Percentiles rank a stretch among this genome's conserved stretches.
These are phyloP conservation scores for Picus viridis DNA, from an alignment of 2,797 vertebrate species.

Conservation along the genomic window DNA sequence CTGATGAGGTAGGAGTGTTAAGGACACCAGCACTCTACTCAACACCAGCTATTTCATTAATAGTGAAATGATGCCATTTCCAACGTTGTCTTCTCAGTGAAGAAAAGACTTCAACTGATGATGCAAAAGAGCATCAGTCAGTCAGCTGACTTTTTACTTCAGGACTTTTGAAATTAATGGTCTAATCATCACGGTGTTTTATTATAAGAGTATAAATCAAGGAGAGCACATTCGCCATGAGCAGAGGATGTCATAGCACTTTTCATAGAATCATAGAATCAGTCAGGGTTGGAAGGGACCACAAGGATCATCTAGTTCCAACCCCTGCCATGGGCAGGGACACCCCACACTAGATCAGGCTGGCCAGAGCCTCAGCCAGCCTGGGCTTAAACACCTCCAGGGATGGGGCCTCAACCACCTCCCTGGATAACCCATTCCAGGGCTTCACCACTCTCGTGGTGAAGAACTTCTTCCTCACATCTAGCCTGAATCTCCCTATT, in stretches of 20 bases:
- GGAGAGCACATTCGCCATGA: conserved; percentile 17
- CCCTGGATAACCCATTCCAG: no score
- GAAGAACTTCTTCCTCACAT: no score
- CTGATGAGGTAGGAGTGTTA: conserved; percentile 3
- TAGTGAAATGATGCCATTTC: background rate
- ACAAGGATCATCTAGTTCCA: no score
- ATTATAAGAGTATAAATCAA: conserved; percentile 23
- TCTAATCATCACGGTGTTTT: background rate
- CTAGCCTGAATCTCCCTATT: no score
- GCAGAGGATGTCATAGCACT: background rate
- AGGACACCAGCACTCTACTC: background rate
- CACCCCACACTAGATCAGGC: no score
- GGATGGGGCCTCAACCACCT: no score
- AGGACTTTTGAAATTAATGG: conserved; percentile 3
- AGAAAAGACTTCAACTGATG: background rate
- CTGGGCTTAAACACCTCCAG: no score
- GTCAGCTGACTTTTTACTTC: background rate
- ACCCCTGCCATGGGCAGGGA: no score
- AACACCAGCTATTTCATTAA: background rate
- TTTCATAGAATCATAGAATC: no score
- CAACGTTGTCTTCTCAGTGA: background rate
- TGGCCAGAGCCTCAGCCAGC: no score
- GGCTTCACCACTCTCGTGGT: no score
- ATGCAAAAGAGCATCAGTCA: background rate
- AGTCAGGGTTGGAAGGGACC: no score